Evolutionary conservation across 1,140 invertebrate species (phyloP).

Genomic region (Agrilus planipennis): DNA sequence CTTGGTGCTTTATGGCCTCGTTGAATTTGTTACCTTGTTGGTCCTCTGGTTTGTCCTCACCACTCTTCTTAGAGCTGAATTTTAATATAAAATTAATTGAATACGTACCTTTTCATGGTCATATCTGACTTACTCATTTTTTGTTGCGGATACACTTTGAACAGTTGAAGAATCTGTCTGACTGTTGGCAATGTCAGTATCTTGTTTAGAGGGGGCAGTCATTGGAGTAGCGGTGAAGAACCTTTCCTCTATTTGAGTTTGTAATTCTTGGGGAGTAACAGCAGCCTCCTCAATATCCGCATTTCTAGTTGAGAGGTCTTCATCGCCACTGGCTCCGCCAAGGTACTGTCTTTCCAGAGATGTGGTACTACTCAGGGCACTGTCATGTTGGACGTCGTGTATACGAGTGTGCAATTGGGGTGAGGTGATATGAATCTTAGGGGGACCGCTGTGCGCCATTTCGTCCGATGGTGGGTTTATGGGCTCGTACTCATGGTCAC

Average conservation of each 20-base stretch:
- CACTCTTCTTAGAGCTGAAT: constrained; percentile 27
- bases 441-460: constrained; percentile 3
- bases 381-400: constrained; percentile 3
- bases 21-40: constrained; percentile 8
- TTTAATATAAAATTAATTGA: too few species aligned
- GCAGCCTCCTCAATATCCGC: not conserved
- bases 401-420: constrained; percentile 6
- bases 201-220: constrained; percentile 1
- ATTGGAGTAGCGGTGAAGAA: constrained; percentile 15
- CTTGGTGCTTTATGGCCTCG: not conserved
- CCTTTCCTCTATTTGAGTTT: constrained; percentile 19
- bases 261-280: constrained; percentile 14
- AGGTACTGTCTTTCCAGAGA: constrained; percentile 7
- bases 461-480: constrained; percentile 36
- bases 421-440: constrained; percentile 1
- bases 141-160: constrained; percentile 35
- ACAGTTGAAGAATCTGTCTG: too few species aligned
- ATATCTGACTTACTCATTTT: too few species aligned
- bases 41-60: constrained; percentile 3
- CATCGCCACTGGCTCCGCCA: not conserved
- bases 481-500: constrained; percentile 83
- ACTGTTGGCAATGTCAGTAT: constrained; percentile 25
- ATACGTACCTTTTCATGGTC: too few species aligned
- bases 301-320: too few species aligned
- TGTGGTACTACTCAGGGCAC: constrained; percentile 6